Base-by-base conservation (phyloP, 2,113 vertebrate species). In the Lophura nycthemera region DNA sequence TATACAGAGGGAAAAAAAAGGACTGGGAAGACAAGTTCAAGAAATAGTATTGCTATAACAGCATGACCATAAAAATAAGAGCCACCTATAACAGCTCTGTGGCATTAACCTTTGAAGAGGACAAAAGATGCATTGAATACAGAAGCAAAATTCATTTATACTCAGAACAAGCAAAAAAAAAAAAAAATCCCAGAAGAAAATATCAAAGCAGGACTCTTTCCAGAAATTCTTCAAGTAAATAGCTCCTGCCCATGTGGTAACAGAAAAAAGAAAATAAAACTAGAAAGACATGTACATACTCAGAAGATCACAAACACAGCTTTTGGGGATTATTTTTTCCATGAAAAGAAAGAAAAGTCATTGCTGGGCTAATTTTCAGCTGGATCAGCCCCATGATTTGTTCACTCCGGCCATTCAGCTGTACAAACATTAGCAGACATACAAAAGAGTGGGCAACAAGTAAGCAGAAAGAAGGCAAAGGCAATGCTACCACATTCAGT, bases 291-390 rank as follows among this genome's bases (percentile, higher is more conserved):
- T 52, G 59, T 56, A 90, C 52, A 75, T 88, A 83, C 91, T 81
- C 87, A 89, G 57, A 94, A 94, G 95, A 95, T 90, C 93, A 96
- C 95, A 96, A 96, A 96, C 93, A 95, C 95, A 95, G 95, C 93
- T 90, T 93, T 81, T 18, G 43, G 30, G 52, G 92, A n/a, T 86
- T 95, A 94, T 54, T 95, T 96, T 89, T 93, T 57, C 92, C 80
- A 90, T 77, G 52, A 96, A 96, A 95, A 88, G 61, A 87, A 92
- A 87, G 82, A 60, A 47, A 91, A 86, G 92, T 67, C 17, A 88
- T 88, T n/a, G 8, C 56, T 57, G 88, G 86, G 80, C 88, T 95
- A 83, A 93, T 95, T 92, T 96, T 90, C 80, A 81, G 86, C 61
- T 71, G 72, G 60, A 92, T 7, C 34, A 10, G 72, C 69, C 76